These are phyloP conservation scores for Tryphoninae sp. DNA, from an alignment of 2,888 invertebrate species.

Conservation along the genomic window DNA sequence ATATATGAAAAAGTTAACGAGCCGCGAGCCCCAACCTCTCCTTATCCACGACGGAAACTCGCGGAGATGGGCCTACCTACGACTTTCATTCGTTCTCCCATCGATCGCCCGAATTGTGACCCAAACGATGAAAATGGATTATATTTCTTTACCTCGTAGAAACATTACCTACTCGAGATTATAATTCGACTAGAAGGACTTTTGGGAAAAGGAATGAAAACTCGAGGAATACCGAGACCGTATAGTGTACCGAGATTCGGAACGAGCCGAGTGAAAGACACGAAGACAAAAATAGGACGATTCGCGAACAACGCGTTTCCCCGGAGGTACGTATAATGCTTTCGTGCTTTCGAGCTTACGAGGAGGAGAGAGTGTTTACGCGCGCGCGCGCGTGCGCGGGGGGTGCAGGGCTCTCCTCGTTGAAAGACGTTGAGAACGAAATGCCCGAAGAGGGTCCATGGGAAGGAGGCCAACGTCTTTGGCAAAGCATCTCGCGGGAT, in stretches of 20 bases:
- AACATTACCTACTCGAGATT: not conserved
- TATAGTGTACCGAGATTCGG: not conserved
- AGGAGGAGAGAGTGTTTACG: constrained; percentile 58
- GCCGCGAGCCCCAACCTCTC: constrained; percentile 13
- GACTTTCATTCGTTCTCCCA: constrained; percentile 1
- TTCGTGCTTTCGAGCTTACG: constrained; percentile 56
- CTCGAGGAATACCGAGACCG: not conserved
- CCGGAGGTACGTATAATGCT: constrained; percentile 57
- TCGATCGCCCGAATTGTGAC: constrained; percentile 25
- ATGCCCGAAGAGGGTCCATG: constrained; percentile 7
- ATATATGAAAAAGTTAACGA: constrained; percentile 63
- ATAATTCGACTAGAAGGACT: constrained; percentile 8
- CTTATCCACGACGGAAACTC: constrained; percentile 30
- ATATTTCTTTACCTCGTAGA: too few relatives aligned
- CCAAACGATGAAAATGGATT: not conserved
- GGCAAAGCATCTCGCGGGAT: constrained; percentile 55
- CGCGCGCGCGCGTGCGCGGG: not conserved
- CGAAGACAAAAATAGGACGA: constrained; percentile 3
- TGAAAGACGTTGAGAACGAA: constrained; percentile 47
- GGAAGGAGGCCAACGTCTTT: constrained; percentile 36
- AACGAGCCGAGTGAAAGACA: not conserved
- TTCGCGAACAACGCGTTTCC: constrained; percentile 55
- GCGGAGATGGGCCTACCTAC: not conserved
- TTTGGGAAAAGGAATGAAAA: not conserved
- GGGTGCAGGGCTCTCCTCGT: constrained; percentile 42